Percentiles rank a stretch among this genome's conserved stretches.
Conservation (phyloP, 2,888 invertebrate species). For the Achlya flavicornis region DNA sequence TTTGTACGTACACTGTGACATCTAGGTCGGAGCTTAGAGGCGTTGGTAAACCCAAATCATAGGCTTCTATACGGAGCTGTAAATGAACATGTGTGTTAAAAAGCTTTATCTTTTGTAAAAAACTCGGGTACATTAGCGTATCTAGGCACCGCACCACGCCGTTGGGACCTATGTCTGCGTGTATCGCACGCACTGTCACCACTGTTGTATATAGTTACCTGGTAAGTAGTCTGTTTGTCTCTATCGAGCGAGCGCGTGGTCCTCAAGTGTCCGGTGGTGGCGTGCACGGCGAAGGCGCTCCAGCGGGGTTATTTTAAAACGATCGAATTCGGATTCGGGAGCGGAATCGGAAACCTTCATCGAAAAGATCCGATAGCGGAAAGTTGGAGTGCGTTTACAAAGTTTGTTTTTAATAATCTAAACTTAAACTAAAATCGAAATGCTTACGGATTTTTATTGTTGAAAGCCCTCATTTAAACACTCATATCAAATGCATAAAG, state of each 20-base stretch:
- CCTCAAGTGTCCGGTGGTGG: constrained; percentile 89
- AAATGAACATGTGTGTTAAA: constrained; percentile 8
- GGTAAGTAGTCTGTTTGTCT: constrained; percentile 93
- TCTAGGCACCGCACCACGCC: constrained; percentile 95
- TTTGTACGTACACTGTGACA: constrained; percentile 93
- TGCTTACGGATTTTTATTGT: too few species aligned
- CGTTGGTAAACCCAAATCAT: constrained; percentile 94
- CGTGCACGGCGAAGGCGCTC: constrained; percentile 92
- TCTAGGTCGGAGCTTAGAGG: constrained; percentile 94
- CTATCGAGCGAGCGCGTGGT: constrained; percentile 89
- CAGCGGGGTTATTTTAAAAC: too few species aligned
- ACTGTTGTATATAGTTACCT: constrained; percentile 86
- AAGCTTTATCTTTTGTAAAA: too few species aligned
- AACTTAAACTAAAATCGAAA: too few species aligned
- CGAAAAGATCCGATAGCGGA: too few species aligned
- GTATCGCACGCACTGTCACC: constrained; percentile 91
- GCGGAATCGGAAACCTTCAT: too few species aligned
- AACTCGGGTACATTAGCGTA: too few species aligned
- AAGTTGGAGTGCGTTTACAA: too few species aligned
- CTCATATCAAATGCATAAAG: too few species aligned
- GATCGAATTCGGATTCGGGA: too few species aligned
- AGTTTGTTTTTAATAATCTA: too few species aligned
- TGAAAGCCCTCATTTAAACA: too few species aligned
- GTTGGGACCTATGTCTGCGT: constrained; percentile 95
- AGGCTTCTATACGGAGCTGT: constrained; percentile 94